Evolutionary conservation across 2,113 vertebrate genomes (phyloP).

Genomic region (Atrichornis clamosus): DNA sequence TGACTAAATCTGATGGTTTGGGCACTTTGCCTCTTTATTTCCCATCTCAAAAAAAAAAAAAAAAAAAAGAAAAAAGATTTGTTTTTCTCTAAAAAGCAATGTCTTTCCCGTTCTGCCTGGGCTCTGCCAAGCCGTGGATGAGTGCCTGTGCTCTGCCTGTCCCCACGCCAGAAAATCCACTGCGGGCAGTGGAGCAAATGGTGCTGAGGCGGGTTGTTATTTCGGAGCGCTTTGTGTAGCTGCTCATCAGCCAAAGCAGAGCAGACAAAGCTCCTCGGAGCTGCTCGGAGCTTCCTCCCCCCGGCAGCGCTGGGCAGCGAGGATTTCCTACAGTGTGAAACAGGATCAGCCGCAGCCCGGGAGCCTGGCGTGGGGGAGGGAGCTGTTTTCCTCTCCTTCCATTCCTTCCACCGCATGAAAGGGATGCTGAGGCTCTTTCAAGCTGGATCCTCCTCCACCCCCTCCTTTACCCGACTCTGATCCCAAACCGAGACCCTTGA

Average conservation of each 20-base stretch:
- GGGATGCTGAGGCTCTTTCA: neutral
- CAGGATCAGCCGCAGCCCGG: neutral
- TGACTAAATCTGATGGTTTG: neutral
- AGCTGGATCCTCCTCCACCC: neutral
- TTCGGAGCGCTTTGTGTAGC: neutral
- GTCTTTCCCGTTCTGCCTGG: neutral
- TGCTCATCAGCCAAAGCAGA: neutral
- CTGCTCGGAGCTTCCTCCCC: neutral
- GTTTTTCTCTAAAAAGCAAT: neutral
- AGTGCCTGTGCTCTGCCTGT: neutral
- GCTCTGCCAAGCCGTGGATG: neutral
- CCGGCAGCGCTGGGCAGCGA: neutral
- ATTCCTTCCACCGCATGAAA: neutral
- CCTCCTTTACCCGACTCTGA: neutral
- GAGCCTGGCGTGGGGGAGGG: neutral
- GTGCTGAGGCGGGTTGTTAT: neutral
- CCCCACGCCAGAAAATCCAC: neutral
- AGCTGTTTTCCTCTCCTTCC: neutral
- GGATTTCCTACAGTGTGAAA: constrained; percentile 27
- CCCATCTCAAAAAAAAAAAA: neutral
- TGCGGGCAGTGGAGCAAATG: neutral
- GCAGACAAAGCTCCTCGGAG: neutral
- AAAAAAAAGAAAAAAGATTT: no score
- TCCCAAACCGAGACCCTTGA: neutral
- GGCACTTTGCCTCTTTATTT: neutral